Evolutionary conservation across 2,888 invertebrate genomes (phyloP).

Genomic region (Trypoxylon attenuatum): DNA sequence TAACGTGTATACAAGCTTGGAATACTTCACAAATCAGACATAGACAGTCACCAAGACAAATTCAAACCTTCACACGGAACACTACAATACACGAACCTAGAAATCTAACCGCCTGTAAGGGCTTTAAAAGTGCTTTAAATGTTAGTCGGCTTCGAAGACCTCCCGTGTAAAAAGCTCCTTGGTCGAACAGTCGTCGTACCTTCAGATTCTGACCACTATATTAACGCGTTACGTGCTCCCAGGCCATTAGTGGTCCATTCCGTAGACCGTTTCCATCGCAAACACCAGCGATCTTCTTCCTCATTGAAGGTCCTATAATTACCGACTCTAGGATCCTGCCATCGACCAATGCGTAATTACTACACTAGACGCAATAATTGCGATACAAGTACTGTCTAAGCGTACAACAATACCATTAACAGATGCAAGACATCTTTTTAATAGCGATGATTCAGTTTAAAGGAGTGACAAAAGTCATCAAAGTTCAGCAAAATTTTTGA

Average conservation of each 20-base stretch:
- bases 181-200: constrained; percentile 31
- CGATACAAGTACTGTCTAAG: no score
- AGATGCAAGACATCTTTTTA: no score
- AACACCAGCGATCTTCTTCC: no score
- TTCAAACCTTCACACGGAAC: constrained; percentile 23
- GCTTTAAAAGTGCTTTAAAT: constrained; percentile 61
- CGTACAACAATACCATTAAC: no score
- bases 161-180: constrained; percentile 33
- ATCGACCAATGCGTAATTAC: no score
- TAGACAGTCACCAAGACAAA: neutral
- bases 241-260: neutral
- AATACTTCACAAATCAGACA: neutral
- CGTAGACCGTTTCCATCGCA: no score
- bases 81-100: constrained; percentile 31
- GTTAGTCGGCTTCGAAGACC: constrained; percentile 62
- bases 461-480: no score
- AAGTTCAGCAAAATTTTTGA: no score
- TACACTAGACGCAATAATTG: no score
- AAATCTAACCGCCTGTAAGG: constrained; percentile 44
- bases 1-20: neutral
- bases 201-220: constrained; percentile 2
- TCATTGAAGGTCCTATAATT: no score
- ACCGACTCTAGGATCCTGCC: no score
- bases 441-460: no score
- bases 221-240: neutral